A percentile compares a stretch with the other conserved stretches of the same genome.
Evolutionary conservation across 2,113 vertebrate genomes (phyloP).

Genomic region (Paramisgurnus dabryanus): DNA sequence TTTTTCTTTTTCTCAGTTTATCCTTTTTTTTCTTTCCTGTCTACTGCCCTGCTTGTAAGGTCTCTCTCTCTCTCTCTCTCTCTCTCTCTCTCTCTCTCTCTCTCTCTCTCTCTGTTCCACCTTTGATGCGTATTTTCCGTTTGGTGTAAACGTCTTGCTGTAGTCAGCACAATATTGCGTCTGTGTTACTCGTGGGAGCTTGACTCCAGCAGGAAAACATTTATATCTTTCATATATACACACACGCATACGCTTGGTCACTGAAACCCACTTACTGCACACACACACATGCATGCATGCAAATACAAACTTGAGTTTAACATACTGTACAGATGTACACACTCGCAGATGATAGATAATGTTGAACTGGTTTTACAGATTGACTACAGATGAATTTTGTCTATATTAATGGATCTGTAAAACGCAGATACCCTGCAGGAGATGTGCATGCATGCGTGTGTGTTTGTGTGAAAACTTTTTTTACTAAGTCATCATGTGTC

Average conservation of each 20-base stretch:
- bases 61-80: slow-evolving; percentile 4
- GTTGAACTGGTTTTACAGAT: background rate
- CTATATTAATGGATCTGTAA: slow-evolving; percentile 18
- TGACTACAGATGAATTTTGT: slow-evolving; percentile 27
- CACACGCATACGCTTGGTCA: background rate
- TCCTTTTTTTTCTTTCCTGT: slow-evolving; percentile 5
- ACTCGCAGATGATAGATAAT: slow-evolving; percentile 5
- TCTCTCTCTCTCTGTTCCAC: slow-evolving; percentile 40
- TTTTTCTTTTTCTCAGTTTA: slow-evolving; percentile 12
- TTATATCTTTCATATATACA: slow-evolving; percentile 65
- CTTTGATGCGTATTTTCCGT: slow-evolving; percentile 62
- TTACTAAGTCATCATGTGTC: background rate
- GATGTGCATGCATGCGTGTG: background rate
- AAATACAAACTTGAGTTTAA: background rate
- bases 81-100: background rate
- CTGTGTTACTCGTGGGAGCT: slow-evolving; percentile 31
- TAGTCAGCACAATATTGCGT: slow-evolving; percentile 63
- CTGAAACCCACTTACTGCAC: background rate
- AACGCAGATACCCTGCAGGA: background rate
- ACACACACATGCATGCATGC: slow-evolving; percentile 32
- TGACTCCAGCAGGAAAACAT: slow-evolving; percentile 65
- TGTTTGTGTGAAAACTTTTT: slow-evolving; percentile 31
- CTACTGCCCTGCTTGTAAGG: background rate
- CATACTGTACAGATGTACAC: background rate
- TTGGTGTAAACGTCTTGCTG: slow-evolving; percentile 55